Evolutionary conservation across 2,113 vertebrate species (phyloP).

Genomic region (Stercorarius parasiticus): DNA sequence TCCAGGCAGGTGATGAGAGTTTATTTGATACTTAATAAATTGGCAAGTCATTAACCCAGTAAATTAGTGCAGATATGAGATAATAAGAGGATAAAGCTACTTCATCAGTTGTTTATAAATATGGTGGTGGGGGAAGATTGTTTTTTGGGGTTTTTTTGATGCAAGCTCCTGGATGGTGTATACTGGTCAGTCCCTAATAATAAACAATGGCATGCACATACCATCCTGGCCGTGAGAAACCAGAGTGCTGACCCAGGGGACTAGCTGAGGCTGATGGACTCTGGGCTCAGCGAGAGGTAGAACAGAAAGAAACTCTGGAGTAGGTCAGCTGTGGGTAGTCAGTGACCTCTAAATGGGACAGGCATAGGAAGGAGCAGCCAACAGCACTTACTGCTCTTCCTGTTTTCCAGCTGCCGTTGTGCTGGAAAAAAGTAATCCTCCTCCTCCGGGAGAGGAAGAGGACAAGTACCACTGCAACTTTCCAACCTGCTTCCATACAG

Average conservation of each 20-base stretch:
- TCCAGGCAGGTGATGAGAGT: not conserved
- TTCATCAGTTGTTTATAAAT: not conserved
- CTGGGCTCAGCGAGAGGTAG: not conserved
- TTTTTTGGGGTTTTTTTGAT: not conserved
- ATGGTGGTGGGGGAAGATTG: not conserved
- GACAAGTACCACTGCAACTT: not conserved
- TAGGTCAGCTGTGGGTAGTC: not conserved
- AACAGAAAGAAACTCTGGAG: not conserved
- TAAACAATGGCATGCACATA: accelerated
- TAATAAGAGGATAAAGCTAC: not conserved
- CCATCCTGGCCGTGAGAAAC: not conserved
- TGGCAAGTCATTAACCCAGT: not conserved
- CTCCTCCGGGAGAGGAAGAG: not conserved
- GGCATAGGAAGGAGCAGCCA: not conserved
- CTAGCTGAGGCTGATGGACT: not conserved
- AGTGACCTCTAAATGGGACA: not conserved
- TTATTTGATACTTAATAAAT: not conserved
- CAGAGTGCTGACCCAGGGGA: not conserved
- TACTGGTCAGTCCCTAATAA: not conserved
- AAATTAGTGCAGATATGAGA: not conserved
- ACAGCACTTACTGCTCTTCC: not conserved
- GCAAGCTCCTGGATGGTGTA: not conserved
- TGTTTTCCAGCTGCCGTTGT: not conserved
- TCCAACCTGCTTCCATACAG: not conserved
- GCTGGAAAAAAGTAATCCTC: not conserved